Conservation (phyloP, 1,140 invertebrate species). For the Cyclina sinensis region DNA sequence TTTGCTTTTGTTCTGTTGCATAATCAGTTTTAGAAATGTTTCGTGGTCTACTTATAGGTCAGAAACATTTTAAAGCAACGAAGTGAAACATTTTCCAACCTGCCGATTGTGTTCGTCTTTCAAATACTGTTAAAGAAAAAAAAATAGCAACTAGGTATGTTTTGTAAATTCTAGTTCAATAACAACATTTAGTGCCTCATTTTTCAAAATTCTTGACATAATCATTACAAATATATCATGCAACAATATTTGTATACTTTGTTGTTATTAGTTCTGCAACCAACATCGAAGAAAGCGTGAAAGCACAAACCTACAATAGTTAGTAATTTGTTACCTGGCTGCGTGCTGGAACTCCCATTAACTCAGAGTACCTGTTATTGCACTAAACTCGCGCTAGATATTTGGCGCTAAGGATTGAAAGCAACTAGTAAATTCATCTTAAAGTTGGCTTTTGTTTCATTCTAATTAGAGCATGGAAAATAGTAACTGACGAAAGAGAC, state of each 20-base stretch:
- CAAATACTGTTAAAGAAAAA: too few species aligned
- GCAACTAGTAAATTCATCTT: neutral
- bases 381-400: neutral
- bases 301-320: neutral
- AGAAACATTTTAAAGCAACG: too few species aligned
- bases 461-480: neutral
- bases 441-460: neutral
- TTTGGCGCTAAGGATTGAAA: neutral
- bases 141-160: too few species aligned
- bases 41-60: too few species aligned
- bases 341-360: too few species aligned
- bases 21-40: too few species aligned
- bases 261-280: neutral
- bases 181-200: too few species aligned
- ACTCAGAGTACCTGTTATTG: neutral
- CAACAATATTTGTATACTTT: neutral
- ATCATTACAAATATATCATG: neutral
- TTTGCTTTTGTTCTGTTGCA: too few species aligned
- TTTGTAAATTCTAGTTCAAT: too few species aligned
- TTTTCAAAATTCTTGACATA: neutral
- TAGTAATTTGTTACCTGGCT: neutral
- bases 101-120: too few species aligned
- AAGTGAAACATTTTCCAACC: too few species aligned
- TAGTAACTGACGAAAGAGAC: too few species aligned
- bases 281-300: neutral